Evolutionary conservation across 2,888 invertebrate species (phyloP), one percentile per base, ranked within the genome.

Genomic region (Cantharis rustica): DNA sequence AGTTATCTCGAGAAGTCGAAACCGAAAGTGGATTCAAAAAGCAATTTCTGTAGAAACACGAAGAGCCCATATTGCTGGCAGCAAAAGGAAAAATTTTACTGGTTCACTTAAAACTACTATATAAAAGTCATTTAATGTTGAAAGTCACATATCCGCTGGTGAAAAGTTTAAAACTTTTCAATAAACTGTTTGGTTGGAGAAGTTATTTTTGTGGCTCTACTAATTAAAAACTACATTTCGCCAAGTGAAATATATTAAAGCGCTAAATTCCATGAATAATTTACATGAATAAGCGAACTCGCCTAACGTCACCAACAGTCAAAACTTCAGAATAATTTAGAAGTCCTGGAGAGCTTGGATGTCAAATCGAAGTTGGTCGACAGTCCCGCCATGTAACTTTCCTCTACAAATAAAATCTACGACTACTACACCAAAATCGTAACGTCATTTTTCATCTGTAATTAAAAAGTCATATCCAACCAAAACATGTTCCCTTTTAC

Each of bases 391-490:
- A 47, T 75, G 73, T 69, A 64, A 75, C 74, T 79, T 76, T 72
- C 69, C 72, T 77, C 74, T 75, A 71, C 77, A 77, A 79, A 77
- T 76, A 76, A 74, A 75, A 77, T 79, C 75, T 72, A 69, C 73
- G 69, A 23, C 16, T 16, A 17, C 61, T 5, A 10, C 17, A n/a
- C 71, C 75, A 73, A 76, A 78, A 76, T 76, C 74, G 74, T 31
- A 76, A 76, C 76, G 78, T 81, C 81, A 75, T 83, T 84, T 83
- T 83, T 85, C 84, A 83, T 80, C 80, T 80, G 81, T 85, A 85
- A 85, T 86, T 86, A 85, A 86, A 86, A 84, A 84, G 84, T 84
- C 84, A 86, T 85, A 84, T 83, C 79, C 82, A 80, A 80, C 81
- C 82, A 81, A 81, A 80, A 81, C 84, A 83, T 81, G 82, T 82